Percentiles rank a stretch among this genome's conserved stretches.
Conservation (phyloP, 1,140 invertebrate species). For the Hylaeus anthracinus region DNA sequence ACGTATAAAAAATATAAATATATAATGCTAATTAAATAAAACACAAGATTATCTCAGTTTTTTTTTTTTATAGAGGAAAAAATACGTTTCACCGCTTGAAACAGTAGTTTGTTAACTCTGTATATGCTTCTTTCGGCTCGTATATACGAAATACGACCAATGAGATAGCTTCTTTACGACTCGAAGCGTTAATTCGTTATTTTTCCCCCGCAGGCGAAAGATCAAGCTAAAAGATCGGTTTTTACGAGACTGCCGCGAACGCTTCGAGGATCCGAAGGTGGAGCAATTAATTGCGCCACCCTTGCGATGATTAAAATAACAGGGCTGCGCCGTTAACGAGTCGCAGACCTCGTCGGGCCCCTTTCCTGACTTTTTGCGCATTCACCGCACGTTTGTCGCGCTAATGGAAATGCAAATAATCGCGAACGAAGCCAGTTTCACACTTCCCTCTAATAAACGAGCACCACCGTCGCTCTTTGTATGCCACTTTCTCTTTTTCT, state of each 20-base stretch:
- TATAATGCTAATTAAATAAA: too few species aligned
- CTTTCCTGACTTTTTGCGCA: conserved; percentile 51
- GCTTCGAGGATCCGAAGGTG: neutral
- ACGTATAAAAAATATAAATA: too few species aligned
- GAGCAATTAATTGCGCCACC: conserved; percentile 46
- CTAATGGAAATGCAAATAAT: conserved; percentile 72
- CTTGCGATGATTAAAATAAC: conserved; percentile 33
- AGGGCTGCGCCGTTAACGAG: conserved; percentile 47
- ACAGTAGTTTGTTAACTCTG: too few species aligned
- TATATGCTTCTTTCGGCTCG: too few species aligned
- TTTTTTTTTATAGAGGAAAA: too few species aligned
- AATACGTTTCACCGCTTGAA: too few species aligned
- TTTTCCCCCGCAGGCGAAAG: too few species aligned
- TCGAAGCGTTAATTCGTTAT: too few species aligned
- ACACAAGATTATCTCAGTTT: too few species aligned
- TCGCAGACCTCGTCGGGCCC: conserved; percentile 24
- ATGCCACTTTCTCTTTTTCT: conserved; percentile 49
- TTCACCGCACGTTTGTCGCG: conserved; percentile 63
- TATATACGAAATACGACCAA: too few species aligned
- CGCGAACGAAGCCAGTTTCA: conserved; percentile 55
- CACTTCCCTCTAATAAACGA: conserved; percentile 63
- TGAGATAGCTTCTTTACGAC: too few species aligned
- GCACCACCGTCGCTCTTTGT: neutral
- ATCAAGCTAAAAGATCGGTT: too few species aligned
- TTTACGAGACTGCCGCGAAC: neutral